Percentiles rank a stretch among this genome's conserved stretches.
Conservation (phyloP, 2,113 vertebrate species). For the Hypanus sabinus region DNA sequence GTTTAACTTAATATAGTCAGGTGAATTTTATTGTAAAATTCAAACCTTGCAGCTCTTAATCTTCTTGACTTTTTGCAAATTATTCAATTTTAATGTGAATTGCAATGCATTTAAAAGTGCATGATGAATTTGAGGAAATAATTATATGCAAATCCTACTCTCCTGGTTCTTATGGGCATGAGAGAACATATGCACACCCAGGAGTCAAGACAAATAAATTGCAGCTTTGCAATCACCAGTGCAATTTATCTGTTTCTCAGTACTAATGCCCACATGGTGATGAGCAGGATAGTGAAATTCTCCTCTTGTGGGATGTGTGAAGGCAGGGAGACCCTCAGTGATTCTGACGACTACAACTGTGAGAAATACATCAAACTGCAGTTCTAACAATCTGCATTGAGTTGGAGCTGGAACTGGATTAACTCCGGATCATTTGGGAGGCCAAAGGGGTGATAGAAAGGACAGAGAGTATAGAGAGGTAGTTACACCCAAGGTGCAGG, state of each 20-base stretch:
- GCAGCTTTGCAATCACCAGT: background rate
- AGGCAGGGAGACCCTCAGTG: no score
- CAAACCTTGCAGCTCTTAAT: no score
- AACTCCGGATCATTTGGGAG: no score
- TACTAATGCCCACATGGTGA: background rate
- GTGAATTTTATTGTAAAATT: background rate
- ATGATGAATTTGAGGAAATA: background rate
- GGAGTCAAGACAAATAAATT: background rate
- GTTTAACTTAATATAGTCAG: background rate
- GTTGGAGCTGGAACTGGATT: no score
- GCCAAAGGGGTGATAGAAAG: no score
- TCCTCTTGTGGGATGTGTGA: no score
- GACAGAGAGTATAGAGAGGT: no score
- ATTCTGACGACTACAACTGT: no score
- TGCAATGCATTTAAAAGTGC: background rate
- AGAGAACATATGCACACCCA: background rate
- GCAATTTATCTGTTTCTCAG: background rate
- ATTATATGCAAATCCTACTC: background rate
- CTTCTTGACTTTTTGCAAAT: background rate
- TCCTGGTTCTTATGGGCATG: background rate
- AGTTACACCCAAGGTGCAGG: no score
- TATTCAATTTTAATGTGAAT: conserved; percentile 13
- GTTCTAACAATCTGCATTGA: no score
- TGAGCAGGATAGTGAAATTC: no score
- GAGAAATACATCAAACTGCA: no score